Evolutionary conservation across 1,140 invertebrate genomes (phyloP), one percentile per base, ranked within the genome.

Genomic region (Gryllus bimaculatus): DNA sequence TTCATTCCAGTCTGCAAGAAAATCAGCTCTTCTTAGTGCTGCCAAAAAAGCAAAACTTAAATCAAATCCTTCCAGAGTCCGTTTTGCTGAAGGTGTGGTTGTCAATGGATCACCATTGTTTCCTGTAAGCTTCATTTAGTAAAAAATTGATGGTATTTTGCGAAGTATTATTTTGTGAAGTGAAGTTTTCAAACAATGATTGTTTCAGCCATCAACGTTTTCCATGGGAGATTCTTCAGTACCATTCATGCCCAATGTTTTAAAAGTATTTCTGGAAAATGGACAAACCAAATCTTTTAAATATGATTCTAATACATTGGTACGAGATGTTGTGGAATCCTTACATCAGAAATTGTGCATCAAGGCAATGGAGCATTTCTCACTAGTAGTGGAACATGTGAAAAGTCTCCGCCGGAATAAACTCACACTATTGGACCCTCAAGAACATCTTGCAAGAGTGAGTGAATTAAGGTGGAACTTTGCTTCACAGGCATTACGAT

Each of bases 251-350:
- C 95, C 95, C 13, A 97, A 96, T 86, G 95, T 97, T 12, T 89
- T 97, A 47, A 96, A 97, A 87, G 95, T 96, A 54, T 97, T 96
- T 84, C 87, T 97, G 47, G 96, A 98, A 86, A 98, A 97, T 85
- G 95, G 96, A 7, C 96, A 97, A 86, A 97, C 96, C 7, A 97
- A 97, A 85, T 96, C 95, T n/a, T 98, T 98, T 86, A 97, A 97
- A 85, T 98, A 98, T 84, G 95, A 98, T 86, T 90, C 92, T 47
- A 94, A 90, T 76, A 98, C 96, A 18, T 95, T 93, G 7, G 95
- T 97, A 1, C 90, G 93, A 81, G 94, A 97, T 86, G 95, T 98
- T 76, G 89, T 97, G 10, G 88, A 91, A 78, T 95, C 94, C 13
- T 86, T 98, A 77, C 91, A 94, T 84, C 92, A 94, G 83, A 97